These are phyloP conservation scores for Tangara arthus DNA, from an alignment of 2,797 vertebrate genomes.

Conservation along the genomic window DNA sequence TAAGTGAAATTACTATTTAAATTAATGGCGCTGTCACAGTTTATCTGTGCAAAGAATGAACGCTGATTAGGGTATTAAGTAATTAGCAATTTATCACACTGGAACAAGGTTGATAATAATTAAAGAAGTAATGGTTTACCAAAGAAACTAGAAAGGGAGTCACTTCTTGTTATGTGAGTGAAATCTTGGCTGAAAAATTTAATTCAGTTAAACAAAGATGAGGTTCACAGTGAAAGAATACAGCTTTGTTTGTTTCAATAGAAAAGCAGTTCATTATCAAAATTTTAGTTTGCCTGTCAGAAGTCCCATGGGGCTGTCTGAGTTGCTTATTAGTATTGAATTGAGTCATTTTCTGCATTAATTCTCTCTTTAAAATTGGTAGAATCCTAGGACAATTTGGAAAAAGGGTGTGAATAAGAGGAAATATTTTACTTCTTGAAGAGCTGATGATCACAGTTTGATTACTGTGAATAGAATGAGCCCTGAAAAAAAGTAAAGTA, in stretches of 20 bases:
- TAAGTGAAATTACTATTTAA: constrained; percentile 98
- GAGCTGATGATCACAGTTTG: constrained; percentile 26
- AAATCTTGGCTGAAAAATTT: constrained; percentile 80
- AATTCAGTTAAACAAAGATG: constrained; percentile 76
- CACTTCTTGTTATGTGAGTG: constrained; percentile 86
- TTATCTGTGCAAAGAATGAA: constrained; percentile 95
- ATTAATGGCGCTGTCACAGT: constrained; percentile 95
- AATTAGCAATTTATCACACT: constrained; percentile 99
- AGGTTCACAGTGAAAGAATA: constrained; percentile 60
- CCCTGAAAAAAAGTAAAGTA: background rate
- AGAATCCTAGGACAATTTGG: constrained; percentile 32
- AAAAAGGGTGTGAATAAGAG: background rate
- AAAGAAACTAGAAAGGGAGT: constrained; percentile 93
- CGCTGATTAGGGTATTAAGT: constrained; percentile 99
- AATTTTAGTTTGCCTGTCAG: constrained; percentile 77
- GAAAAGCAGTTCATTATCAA: constrained; percentile 74
- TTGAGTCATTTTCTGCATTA: constrained; percentile 70
- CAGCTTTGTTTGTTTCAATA: constrained; percentile 40
- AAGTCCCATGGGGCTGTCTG: constrained; percentile 67
- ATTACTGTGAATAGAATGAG: constrained; percentile 35
- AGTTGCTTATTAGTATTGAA: constrained; percentile 70
- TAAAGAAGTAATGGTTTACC: constrained; percentile 93
- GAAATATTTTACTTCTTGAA: constrained; percentile 28
- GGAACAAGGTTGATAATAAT: constrained; percentile 97
- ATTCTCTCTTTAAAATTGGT: constrained; percentile 56